These are phyloP conservation scores for Hipposideros armiger DNA, from an alignment of 2,113 vertebrate genomes.

Conservation along the genomic window DNA sequence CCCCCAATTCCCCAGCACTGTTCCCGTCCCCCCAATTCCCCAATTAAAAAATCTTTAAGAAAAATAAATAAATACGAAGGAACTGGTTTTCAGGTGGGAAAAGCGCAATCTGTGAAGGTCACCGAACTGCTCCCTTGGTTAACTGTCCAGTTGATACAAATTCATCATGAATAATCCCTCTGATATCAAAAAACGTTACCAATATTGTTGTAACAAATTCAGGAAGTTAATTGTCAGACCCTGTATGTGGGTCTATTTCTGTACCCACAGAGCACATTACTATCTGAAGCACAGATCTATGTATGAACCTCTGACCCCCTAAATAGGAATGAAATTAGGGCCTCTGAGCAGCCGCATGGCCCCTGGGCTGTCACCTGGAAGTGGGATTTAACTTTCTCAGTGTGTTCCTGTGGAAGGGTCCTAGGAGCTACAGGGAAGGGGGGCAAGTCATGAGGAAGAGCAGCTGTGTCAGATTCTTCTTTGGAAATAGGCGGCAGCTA, in stretches of 20 bases:
- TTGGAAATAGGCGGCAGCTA: conserved; percentile 8
- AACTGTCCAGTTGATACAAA: too few species aligned
- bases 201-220: too few species aligned
- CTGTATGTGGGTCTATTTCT: too few species aligned
- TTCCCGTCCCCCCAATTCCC: too few species aligned
- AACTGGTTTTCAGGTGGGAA: background rate
- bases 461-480: background rate
- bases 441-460: background rate
- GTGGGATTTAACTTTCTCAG: background rate
- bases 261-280: background rate
- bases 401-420: background rate
- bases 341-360: background rate
- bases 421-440: background rate
- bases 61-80: too few species aligned
- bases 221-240: too few species aligned
- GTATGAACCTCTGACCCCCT: background rate
- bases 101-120: background rate
- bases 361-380: background rate
- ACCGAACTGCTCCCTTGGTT: too few species aligned
- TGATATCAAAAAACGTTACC: too few species aligned
- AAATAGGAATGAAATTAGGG: background rate
- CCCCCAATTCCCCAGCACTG: too few species aligned
- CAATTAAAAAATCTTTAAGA: too few species aligned
- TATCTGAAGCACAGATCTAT: background rate
- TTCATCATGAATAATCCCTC: too few species aligned